Evolutionary conservation across 1,140 invertebrate species (phyloP).

Genomic region (Paracyclopina nana): DNA sequence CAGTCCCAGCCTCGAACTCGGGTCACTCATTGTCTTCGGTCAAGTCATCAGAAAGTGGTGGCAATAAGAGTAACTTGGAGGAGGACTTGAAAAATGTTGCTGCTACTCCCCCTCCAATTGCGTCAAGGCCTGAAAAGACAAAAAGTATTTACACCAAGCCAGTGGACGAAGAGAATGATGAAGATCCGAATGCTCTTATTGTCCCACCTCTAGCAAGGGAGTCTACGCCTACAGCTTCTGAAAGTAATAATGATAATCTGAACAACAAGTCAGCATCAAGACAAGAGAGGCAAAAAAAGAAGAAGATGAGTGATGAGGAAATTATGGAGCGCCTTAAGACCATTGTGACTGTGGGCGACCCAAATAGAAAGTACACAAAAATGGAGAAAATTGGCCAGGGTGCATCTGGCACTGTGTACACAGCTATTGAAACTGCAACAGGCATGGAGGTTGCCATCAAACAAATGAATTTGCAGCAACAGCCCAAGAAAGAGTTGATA

Average conservation of each 20-base stretch:
- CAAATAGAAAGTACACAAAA: constrained; percentile 92
- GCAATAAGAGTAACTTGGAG: too few relatives aligned
- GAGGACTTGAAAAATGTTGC: too few relatives aligned
- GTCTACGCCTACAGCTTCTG: neutral
- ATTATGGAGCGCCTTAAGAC: constrained; percentile 80
- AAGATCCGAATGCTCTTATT: constrained; percentile 21
- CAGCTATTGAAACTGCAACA: constrained; percentile 90
- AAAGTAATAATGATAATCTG: too few relatives aligned
- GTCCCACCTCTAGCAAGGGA: neutral
- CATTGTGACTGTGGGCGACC: constrained; percentile 80
- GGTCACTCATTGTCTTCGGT: constrained; percentile 20
- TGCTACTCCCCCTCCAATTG: too few relatives aligned
- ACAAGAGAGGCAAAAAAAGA: constrained; percentile 50
- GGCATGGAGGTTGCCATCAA: constrained; percentile 98
- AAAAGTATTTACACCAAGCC: constrained; percentile 99
- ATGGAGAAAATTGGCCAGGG: constrained; percentile 99
- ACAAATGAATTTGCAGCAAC: constrained; percentile 96
- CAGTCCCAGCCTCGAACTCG: too few relatives aligned
- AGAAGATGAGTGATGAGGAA: constrained; percentile 92
- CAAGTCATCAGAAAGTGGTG: too few relatives aligned
- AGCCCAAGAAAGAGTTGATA: constrained; percentile 98
- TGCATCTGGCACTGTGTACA: constrained; percentile 93
- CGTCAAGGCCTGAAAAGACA: constrained; percentile 81
- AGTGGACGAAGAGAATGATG: constrained; percentile 62
- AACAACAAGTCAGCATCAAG: too few relatives aligned